Percentiles rank a stretch among this genome's conserved stretches.
Conservation (phyloP, 2,113 vertebrate species). For the Peromyscus polionotus region DNA sequence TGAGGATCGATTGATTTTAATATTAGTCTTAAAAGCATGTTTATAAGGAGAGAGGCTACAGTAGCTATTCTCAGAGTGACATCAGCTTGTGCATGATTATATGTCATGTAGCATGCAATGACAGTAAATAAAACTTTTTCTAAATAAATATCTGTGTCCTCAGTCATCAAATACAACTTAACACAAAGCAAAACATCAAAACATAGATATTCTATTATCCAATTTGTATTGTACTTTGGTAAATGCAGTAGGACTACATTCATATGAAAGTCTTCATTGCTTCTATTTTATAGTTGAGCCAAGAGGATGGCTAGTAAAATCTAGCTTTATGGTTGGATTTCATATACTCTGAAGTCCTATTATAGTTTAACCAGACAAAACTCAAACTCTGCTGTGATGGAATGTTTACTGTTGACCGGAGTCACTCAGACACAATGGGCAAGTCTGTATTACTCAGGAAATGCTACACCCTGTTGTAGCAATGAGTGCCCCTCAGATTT, state of each 20-base stretch:
- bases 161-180: neutral
- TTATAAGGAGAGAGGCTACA: neutral
- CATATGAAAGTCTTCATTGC: neutral
- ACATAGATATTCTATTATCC: neutral
- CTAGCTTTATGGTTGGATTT: neutral
- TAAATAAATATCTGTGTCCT: neutral
- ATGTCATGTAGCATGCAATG: neutral
- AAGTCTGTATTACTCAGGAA: neutral
- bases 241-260: neutral
- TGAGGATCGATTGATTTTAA: conserved; percentile 32
- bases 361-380: neutral
- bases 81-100: neutral
- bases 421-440: neutral
- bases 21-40: neutral
- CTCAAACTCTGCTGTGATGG: neutral
- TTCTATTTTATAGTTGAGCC: neutral
- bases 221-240: neutral
- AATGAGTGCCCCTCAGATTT: neutral
- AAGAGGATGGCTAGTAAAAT: neutral
- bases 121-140: neutral
- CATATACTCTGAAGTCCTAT: neutral
- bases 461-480: neutral
- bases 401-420: neutral
- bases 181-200: conserved; percentile 1
- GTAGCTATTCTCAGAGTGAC: neutral